These are phyloP conservation scores for Trichogramma dendrolimi DNA, from an alignment of 2,888 invertebrate genomes.

Conservation along the genomic window DNA sequence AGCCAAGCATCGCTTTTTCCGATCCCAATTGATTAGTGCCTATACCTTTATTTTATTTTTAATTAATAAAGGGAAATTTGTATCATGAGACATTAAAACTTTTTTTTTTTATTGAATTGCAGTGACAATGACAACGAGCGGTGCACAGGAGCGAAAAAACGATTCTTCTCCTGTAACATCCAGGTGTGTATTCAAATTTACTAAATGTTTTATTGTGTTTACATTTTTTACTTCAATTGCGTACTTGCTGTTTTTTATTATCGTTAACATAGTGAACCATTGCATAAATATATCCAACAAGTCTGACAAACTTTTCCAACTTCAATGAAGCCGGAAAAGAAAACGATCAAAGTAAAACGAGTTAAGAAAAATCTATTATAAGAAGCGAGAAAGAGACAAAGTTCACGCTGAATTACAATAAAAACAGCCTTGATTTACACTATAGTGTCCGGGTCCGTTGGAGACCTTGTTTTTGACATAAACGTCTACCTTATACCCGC, in stretches of 20 bases:
- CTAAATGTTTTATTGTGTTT: neutral
- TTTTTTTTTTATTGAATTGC: constrained; percentile 36
- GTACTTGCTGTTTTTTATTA: neutral
- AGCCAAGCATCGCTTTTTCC: no score
- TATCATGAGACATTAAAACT: no score
- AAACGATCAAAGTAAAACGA: no score
- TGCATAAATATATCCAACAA: no score
- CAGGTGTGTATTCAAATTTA: constrained; percentile 57
- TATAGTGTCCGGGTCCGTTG: neutral
- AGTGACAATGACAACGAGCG: constrained; percentile 61
- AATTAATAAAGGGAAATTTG: no score
- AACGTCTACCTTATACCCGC: neutral
- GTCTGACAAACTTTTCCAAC: no score
- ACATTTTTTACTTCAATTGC: neutral
- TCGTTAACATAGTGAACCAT: no score
- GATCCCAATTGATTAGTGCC: neutral
- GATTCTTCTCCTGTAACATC: constrained; percentile 87
- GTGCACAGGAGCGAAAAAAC: constrained; percentile 75
- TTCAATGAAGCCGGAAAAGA: no score
- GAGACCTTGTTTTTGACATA: constrained; percentile 20
- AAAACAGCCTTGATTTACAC: constrained; percentile 21
- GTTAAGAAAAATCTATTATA: no score
- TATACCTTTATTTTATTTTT: neutral
- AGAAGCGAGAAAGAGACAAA: no score
- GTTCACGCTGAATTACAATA: no score